Evolutionary conservation across 2,888 invertebrate genomes (phyloP).

Genomic region (Spilarctia lutea): DNA sequence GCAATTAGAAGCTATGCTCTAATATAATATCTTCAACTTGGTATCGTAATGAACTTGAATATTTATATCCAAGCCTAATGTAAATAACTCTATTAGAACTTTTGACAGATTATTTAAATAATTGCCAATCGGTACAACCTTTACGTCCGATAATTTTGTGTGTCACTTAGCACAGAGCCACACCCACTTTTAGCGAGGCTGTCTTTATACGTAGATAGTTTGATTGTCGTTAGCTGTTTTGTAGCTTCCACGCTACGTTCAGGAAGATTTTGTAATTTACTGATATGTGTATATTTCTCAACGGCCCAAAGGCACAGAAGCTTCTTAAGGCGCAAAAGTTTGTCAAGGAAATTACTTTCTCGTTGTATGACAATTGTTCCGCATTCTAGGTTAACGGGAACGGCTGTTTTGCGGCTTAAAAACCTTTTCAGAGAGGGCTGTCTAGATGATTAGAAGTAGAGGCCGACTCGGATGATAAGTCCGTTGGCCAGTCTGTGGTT

Average conservation of each 20-base stretch:
- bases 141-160: background rate
- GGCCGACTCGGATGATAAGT: no score
- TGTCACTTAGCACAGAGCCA: background rate
- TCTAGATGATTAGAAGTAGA: no score
- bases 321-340: no score
- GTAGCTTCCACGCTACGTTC: background rate
- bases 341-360: no score
- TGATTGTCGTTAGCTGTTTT: background rate
- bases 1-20: background rate
- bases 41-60: background rate
- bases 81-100: background rate
- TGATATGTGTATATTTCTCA: no score
- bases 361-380: no score
- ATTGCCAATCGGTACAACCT: background rate
- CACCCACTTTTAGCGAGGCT: conserved; percentile 1
- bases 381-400: no score
- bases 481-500: no score
- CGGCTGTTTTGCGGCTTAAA: no score
- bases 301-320: no score
- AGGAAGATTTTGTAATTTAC: no score
- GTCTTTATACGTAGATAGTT: background rate
- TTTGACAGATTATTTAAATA: background rate
- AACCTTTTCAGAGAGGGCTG: no score
- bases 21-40: background rate
- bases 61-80: background rate